Evolutionary conservation across 1,140 invertebrate genomes (phyloP).

Genomic region (Medauroidea extradentata): DNA sequence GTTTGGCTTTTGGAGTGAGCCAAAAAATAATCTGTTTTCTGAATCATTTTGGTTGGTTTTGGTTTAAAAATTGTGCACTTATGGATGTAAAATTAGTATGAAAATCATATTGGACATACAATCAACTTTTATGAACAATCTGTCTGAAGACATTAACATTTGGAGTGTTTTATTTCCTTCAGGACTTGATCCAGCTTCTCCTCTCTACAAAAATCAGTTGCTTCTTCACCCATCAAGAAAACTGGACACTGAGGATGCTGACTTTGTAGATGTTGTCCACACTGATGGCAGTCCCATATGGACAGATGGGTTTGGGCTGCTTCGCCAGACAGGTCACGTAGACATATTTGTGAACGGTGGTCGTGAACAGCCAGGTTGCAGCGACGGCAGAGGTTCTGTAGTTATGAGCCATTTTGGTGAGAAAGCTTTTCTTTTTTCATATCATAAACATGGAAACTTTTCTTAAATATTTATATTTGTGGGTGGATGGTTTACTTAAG

Average conservation of each 20-base stretch:
- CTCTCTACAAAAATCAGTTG: conserved; percentile 56
- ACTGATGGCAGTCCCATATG: conserved; percentile 42
- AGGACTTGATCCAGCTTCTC: conserved; percentile 67
- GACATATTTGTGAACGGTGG: conserved; percentile 76
- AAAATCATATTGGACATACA: too few relatives aligned
- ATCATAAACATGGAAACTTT: conserved; percentile 35
- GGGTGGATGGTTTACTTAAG: too few relatives aligned
- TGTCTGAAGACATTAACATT: background rate
- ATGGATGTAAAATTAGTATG: too few relatives aligned
- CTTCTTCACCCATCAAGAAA: conserved; percentile 37
- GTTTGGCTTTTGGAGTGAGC: too few relatives aligned
- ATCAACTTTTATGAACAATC: background rate
- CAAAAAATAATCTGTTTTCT: too few relatives aligned
- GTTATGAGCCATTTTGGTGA: conserved; percentile 46
- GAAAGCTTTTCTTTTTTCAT: too few relatives aligned
- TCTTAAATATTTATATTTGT: background rate
- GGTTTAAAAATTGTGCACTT: too few relatives aligned
- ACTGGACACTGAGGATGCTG: conserved; percentile 44
- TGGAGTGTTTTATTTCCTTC: background rate
- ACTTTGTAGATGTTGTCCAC: conserved; percentile 50
- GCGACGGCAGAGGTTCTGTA: conserved; percentile 47
- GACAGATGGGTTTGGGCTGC: conserved; percentile 39
- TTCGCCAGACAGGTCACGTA: conserved; percentile 55
- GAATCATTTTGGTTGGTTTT: too few relatives aligned
- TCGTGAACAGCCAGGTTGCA: conserved; percentile 64